Conservation (phyloP, 2,797 vertebrate species). For the Darevskia mixta region DNA sequence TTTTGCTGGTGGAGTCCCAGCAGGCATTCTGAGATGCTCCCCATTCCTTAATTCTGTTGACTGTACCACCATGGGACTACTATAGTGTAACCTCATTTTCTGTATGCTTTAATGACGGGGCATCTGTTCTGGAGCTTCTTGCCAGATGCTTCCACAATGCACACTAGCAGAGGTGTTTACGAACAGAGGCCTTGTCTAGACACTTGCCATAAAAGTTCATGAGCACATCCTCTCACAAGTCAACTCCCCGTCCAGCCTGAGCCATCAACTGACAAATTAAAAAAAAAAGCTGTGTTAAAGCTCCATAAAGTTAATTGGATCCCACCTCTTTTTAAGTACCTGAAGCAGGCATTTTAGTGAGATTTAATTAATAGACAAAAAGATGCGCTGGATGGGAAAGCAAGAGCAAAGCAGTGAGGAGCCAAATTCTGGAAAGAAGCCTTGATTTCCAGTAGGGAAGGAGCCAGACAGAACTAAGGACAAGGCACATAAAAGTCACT, state of each 20-base stretch:
- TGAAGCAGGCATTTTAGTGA: not conserved
- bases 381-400: not conserved
- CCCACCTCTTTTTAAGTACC: constrained; percentile 18
- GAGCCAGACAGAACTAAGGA: not conserved
- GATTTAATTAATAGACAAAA: constrained; percentile 35
- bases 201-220: constrained; percentile 1
- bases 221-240: not conserved
- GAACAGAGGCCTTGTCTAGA: constrained; percentile 14
- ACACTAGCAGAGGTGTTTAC: not conserved
- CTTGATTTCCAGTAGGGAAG: not conserved
- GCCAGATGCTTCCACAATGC: not conserved
- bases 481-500: not conserved
- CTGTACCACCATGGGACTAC: no score
- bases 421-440: not conserved
- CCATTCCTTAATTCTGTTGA: not conserved
- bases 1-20: not conserved
- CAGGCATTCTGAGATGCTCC: not conserved
- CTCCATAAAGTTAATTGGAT: constrained; percentile 42
- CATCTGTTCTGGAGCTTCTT: not conserved
- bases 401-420: not conserved
- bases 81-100: not conserved
- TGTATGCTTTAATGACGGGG: not conserved
- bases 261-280: not conserved
- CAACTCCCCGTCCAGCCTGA: not conserved
- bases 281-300: constrained; percentile 8